phyloP scores from a whole-genome alignment of 1,140 invertebrate species.

The Drosophila erecta region DNA sequence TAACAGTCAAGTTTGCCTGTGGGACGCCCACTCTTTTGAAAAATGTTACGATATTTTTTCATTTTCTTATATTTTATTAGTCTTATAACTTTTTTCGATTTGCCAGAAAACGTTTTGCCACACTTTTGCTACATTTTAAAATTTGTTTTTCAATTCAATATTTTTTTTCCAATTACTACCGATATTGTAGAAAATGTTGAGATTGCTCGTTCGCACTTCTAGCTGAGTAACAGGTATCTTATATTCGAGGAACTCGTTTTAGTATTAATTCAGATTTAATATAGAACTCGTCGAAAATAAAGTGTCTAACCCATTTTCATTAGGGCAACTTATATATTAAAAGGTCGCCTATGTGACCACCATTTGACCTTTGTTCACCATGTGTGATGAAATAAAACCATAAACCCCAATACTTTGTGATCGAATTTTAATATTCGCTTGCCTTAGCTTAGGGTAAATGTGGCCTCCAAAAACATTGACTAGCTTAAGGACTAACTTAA shows the following conservation, averaged over 20 bases:
- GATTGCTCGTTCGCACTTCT: no score
- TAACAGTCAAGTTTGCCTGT: no score
- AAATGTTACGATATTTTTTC: no score
- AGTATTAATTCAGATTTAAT: constrained; percentile 30
- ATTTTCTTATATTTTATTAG: no score
- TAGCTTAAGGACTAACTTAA: constrained; percentile 52
- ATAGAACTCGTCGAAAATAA: constrained; percentile 8
- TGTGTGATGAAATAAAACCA: constrained; percentile 5
- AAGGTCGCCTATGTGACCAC: neutral
- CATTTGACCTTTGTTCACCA: constrained; percentile 10
- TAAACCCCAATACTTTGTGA: neutral
- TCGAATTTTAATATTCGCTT: constrained; percentile 81
- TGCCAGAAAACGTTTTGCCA: no score
- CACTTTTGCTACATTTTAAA: no score
- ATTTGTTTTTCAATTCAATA: no score
- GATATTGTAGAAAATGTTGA: no score
- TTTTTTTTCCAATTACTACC: no score
- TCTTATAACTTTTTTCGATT: no score
- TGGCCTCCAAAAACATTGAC: constrained; percentile 58
- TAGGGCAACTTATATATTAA: constrained; percentile 2
- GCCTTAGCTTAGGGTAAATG: constrained; percentile 57
- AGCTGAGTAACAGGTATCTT: no score
- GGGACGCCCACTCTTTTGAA: no score
- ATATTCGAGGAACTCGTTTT: neutral
- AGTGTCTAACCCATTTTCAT: constrained; percentile 7